These are phyloP conservation scores for Trochalopteron elliotii DNA, from an alignment of 2,113 vertebrate genomes.

Conservation along the genomic window DNA sequence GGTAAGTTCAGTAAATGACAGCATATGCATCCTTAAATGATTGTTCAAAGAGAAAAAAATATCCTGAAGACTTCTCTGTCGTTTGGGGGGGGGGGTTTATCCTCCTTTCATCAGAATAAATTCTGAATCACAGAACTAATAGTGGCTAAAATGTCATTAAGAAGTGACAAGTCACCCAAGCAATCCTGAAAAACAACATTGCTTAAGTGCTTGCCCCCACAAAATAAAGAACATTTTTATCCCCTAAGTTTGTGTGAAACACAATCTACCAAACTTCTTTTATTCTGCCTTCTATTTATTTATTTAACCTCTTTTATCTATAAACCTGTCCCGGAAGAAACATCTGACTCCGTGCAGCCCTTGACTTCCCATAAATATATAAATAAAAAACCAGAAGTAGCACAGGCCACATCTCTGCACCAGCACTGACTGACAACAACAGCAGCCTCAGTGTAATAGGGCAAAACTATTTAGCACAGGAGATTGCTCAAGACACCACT, in stretches of 20 bases:
- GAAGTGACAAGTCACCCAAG: neutral
- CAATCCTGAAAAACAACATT: neutral
- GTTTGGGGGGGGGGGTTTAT: neutral
- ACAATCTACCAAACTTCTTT: neutral
- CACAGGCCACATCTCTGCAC: neutral
- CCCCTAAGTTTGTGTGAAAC: neutral
- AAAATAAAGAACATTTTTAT: neutral
- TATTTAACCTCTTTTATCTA: neutral
- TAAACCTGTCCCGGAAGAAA: neutral
- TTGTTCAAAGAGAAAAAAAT: neutral
- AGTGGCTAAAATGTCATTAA: neutral
- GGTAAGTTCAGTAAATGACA: neutral
- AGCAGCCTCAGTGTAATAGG: neutral
- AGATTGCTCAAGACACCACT: neutral
- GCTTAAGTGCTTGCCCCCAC: neutral
- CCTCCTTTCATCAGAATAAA: neutral
- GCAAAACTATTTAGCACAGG: slow-evolving; percentile 3
- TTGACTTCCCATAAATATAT: neutral
- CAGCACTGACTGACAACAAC: slow-evolving; percentile 12
- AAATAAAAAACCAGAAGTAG: neutral
- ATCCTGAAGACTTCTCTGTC: neutral
- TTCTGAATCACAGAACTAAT: neutral
- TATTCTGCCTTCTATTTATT: neutral
- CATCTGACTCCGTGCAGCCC: neutral
- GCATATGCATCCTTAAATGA: neutral